A percentile compares a stretch with the other conserved stretches of the same genome.
Evolutionary conservation across 2,888 invertebrate species (phyloP).

Genomic region (Cepaea hortensis): DNA sequence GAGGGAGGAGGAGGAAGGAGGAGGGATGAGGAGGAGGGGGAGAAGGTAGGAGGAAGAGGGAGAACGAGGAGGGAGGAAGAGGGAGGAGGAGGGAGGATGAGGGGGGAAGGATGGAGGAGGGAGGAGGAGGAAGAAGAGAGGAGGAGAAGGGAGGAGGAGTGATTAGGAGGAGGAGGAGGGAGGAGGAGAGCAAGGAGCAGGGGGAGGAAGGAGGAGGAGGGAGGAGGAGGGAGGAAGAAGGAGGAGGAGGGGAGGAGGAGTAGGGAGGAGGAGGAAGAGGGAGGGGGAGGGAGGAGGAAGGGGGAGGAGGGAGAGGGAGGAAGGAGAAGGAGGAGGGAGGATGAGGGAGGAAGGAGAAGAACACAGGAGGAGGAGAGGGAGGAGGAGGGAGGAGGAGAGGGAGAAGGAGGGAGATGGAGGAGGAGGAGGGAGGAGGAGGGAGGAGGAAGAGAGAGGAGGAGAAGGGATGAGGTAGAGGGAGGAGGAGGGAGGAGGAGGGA

Average conservation of each 20-base stretch:
- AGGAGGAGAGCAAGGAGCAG: neutral
- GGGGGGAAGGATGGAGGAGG: neutral
- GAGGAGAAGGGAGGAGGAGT: too few species aligned
- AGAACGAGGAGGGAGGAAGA: neutral
- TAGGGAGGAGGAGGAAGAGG: too few species aligned
- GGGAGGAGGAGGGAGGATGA: too few species aligned
- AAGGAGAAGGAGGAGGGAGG: too few species aligned
- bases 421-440: too few species aligned
- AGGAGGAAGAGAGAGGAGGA: too few species aligned
- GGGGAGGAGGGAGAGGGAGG: neutral
- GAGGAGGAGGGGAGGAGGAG: neutral
- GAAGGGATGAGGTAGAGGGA: too few species aligned
- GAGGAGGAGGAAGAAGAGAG: too few species aligned
- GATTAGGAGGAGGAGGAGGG: neutral
- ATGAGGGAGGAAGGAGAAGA: too few species aligned
- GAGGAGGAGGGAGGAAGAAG: neutral
- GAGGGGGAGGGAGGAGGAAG: neutral
- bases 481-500: too few species aligned
- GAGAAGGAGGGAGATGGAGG: neutral
- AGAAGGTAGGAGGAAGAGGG: neutral
- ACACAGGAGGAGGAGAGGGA: neutral
- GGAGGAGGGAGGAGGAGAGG: neutral
- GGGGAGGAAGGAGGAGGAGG: neutral
- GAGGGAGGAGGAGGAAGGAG: too few species aligned
- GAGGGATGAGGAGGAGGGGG: neutral